Base-by-base conservation (phyloP, 2,888 invertebrate genomes). In the Amorpha juglandis region DNA sequence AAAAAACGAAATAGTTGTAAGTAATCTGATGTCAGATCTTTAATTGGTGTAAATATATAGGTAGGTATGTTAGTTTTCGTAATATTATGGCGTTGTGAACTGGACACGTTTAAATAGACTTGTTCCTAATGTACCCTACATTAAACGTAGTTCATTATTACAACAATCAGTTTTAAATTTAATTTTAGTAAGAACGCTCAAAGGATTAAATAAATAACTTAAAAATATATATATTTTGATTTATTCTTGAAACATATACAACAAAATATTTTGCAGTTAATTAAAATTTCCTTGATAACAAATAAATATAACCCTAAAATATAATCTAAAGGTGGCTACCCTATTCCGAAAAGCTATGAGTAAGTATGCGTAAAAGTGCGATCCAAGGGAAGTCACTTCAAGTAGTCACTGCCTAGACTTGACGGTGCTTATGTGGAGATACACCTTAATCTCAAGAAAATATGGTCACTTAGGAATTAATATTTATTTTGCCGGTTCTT, bases 131-230 rank as follows among this genome's bases (percentile, higher is more conserved):
- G 47, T 48, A 27, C 33, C 64, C 50, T 0, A 21, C 35, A 62
- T 42, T 93, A 74, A 84, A 84, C 82, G 91, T 84, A 66, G 92
- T 91, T 91, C 90, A 93, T 85, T 92, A 69, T 82, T 79, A 86
- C 91, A 93, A 93, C 92, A 72, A 70, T 66, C 14, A 53, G 53
- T 52, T 53, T 6, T 21, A 63, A 52, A 45, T 52, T 66, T 63
- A 66, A 67, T 68, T 68, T 69, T 27, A 27, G 16, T 53, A 45
- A 27, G 9, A 70, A 64, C 62, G 64, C 66, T 66, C 66, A 66
- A 11, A 42, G 16, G 38, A 19, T 11, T 58, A 11, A 38, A 58
- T 42, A 58, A 58, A 55, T 9, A 6, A 19, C 7, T 4, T 2
- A 19, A 19, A 42, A 42, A 38, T 19, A 35, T 42, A 38, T 19